Evolutionary conservation across 2,113 vertebrate species (phyloP), one percentile per base, ranked within the genome.

Genomic region (Chroicocephalus ridibundus): DNA sequence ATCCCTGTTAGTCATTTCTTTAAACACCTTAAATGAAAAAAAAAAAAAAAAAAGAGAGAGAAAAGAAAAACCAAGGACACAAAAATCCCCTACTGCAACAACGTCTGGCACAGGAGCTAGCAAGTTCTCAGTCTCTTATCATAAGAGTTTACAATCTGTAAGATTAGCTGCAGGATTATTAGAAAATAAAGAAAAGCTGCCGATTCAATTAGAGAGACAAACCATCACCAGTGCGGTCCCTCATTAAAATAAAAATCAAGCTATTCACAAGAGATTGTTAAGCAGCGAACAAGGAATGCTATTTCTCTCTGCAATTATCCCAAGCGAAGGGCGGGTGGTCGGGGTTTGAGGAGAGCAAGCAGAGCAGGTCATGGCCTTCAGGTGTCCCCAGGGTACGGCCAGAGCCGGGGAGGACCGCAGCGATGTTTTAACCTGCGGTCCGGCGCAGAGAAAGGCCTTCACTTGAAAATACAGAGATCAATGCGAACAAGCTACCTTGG

Each of bases 181-280:
- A 81, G 80, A 77, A 85, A 94, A 96, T 80, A 91, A 95, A 95
- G 83, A 72, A 94, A 86, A 78, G 86, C 82, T 88, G 88, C 66
- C 1, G 0, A 90, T 95, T 95, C 92, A 96, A 68, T 90, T 75
- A 78, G 77, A 66, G 74, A 92, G 83, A 95, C 32, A 96, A 93
- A 76, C 54, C 64, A 70, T 72, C 60, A 65, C 49, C 38, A 7
- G 42, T 29, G 31, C 4, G 0, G 83, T 65, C 52, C 78, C 85
- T 95, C 93, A 90, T 88, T 81, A 92, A 95, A 96, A 94, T 34
- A 92, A 92, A 94, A 93, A 94, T 22, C 10, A 24, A 94, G 78
- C 78, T 62, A 61, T 84, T 86, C 94, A 72, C 31, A 80, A 29
- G 62, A 61, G 61, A 78, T 12, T 58, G 70, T 79, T 51, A 76